Evolutionary conservation across 2,888 invertebrate species (phyloP), one percentile per base, ranked within the genome.

Genomic region (Andricus quercusramuli): DNA sequence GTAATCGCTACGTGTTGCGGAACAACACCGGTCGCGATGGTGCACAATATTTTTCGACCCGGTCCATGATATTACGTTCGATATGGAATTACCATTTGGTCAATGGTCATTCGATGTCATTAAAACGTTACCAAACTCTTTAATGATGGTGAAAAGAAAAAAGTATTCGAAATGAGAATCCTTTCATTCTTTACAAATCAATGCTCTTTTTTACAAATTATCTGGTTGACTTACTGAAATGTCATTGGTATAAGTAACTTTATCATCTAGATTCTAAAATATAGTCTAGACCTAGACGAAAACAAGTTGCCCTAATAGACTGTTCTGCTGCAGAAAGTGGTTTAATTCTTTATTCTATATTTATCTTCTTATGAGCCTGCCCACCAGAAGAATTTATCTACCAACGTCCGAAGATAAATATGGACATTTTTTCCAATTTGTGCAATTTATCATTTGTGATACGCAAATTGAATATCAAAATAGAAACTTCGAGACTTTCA

Each of bases 361-460:
- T 44, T 68, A 68, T 44, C 68, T 47, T 47, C 22, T 44, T 2
- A 22, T 47, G 44, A 68, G 68, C 15, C 68, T 44, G 17, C 68
- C 68, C 68, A 68, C 68, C 44, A 68, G 44, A 47, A 68, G 68
- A 68, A 47, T 68, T 68, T 68, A 68, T 68, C 47, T 68, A 68
- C 25, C 47, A 47, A 68, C 25, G 41, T 25, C 47, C 25, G 6
- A 68, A 68, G 44, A 47, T 68, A 68, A 68, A 41, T 68, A 17
- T 41, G 17, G 29, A 64, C 25, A 15, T 15, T 68, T 44, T 68
- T 68, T 25, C 25, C 44, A 22, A 68, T 25, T 47, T 68, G 47
- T 25, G 25, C 41, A 47, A 25, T 68, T 25, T 47, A 68, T 68
- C 68, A 29, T 29, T 15, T 29, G 25, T 15, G 15, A 17, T 64